Evolutionary conservation across 1,140 invertebrate genomes (phyloP), one percentile per base, ranked within the genome.

Genomic region (Diprion similis): DNA sequence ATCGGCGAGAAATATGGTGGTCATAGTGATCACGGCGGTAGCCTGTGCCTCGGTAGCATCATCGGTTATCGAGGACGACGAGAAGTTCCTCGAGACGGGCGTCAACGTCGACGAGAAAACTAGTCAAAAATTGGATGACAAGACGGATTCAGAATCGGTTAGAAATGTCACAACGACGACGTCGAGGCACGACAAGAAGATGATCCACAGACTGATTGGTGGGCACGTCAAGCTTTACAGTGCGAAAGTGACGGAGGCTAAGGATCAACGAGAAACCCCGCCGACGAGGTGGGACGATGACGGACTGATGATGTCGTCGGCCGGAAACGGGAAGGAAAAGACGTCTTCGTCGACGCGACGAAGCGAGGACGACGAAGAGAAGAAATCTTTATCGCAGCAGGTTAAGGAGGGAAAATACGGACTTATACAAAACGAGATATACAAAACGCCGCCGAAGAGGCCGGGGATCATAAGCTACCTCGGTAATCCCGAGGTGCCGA

Each of bases 391-490:
- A 45, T 92, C 94, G 0, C 94, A 96, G 84, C 95, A 96, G 86
- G 94, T 96, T 69, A 92, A 94, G 66, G 95, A 96, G 80, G 95
- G 95, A 10, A 96, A 96, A 87, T 97, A 97, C 83, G 95, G 94
- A 2, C 86, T 97, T 0, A 95, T 97, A 75, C 95, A 96, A 79
- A 93, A 94, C 81, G 95, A 97, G 85, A 90, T 96, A 68, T 95
- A 95, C 81, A 81, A 90, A 0, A 89, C 90, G 10, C 85, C 89
- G 9, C 90, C 92, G 1, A 91, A 93, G 80, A 87, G 94, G 65
- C 95, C 94, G 0, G 95, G 95, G 0, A 92, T 96, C 17, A 88
- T 96, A 8, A 96, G 94, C 80, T 96, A 96, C 80, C 89, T 91
- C 15, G 85, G 90, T 0, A 95, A 96, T 81, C 89, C 92, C 0